Base-by-base conservation (phyloP, 2,113 vertebrate species). In the Merops nubicus region DNA sequence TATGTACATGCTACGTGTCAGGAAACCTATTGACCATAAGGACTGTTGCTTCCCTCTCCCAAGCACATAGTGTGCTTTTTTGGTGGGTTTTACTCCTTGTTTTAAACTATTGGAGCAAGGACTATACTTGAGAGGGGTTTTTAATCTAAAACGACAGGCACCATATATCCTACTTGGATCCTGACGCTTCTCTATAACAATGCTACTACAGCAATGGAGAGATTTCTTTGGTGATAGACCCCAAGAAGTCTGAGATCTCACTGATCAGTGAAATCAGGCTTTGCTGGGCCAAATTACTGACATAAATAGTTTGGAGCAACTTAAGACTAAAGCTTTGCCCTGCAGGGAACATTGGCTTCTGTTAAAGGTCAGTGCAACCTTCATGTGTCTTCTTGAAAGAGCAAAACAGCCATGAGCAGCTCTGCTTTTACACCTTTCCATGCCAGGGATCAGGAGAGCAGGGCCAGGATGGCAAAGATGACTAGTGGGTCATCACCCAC, bases 321-420 rank as follows among this genome's bases (percentile, higher is more conserved):
- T 40, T 63, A 42, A 43, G 50, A 59, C 34, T 77, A 76, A 70
- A 70, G 36, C 26, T 80, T 91, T 73, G 25, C 60, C 74, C 73
- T 86, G 42, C 0, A 2, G 42, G 15, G 7, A 90, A 74, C 2
- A 2, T 0, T 74, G 18, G 4, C 9, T 74, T 89, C 60, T 78
- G n/a, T 40, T 77, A 92, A 85, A 96, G 33, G 51, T 87, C 50
- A 91, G 38, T 38, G 43, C 47, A 91, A 59, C 42, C 14, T 84
- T 84, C n/a, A 11, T 68, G 31, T 63, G 80, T 56, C 48, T 26
- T 68, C 38, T 67, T 86, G 50, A 70, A 84, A 86, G 17, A 91
- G 22, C 20, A 29, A 77, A 73, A 45, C 14, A 80, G 26, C 47
- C 31, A 43, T 13, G 20, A 40, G 40, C 40, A 70, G 22, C 59